These are phyloP conservation scores for Saturnia japonica DNA, from an alignment of 2,888 invertebrate genomes.

Conservation along the genomic window DNA sequence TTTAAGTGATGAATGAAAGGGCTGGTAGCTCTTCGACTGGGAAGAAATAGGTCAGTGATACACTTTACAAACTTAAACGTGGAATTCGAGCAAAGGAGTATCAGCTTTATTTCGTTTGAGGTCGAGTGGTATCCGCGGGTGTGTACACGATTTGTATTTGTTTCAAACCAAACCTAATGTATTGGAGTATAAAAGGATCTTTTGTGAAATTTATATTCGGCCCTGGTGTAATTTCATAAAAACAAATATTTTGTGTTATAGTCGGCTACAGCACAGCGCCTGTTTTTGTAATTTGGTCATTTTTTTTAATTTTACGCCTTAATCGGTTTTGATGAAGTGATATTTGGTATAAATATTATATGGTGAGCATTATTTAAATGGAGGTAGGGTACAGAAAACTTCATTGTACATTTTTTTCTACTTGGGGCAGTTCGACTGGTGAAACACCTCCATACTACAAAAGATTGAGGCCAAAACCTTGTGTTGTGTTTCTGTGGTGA, in stretches of 20 bases:
- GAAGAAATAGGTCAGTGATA: constrained; percentile 6
- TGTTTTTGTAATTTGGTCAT: no score
- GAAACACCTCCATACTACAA: no score
- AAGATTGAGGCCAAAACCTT: no score
- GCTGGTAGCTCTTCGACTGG: constrained; percentile 2
- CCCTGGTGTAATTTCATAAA: not conserved
- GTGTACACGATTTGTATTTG: not conserved
- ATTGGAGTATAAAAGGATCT: constrained; percentile 6
- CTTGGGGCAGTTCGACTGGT: no score
- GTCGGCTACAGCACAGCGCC: no score
- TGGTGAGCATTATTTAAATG: no score
- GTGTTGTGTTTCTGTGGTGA: no score
- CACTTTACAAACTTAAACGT: constrained; percentile 3
- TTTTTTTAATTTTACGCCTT: no score
- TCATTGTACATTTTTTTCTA: no score
- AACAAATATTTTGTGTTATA: not conserved
- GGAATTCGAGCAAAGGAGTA: not conserved
- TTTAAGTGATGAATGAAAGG: constrained; percentile 2
- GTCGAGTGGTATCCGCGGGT: not conserved
- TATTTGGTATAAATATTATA: no score
- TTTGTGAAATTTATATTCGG: not conserved
- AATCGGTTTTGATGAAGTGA: no score
- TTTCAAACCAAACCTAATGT: constrained; percentile 9
- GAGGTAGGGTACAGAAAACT: no score
- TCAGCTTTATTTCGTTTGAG: constrained; percentile 1